Percentiles rank a stretch among this genome's conserved stretches.
Evolutionary conservation across 92 coral and sea anemone genomes (phyloP).

Genomic region (Palythoa grandiflora): DNA sequence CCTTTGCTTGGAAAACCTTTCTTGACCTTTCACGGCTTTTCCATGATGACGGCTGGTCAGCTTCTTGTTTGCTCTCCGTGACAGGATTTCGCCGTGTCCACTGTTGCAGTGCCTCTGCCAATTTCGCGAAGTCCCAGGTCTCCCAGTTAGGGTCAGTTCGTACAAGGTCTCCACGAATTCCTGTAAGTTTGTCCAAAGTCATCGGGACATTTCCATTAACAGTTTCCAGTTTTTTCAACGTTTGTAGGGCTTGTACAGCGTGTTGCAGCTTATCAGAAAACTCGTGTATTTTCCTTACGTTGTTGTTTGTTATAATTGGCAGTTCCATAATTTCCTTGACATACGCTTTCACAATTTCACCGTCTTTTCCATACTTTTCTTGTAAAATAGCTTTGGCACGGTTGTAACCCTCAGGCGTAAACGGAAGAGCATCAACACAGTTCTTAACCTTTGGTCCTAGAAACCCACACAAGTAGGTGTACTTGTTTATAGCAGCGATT

Average conservation of each 20-base stretch:
- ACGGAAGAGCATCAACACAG: conserved; percentile 36
- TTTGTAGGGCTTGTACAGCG: conserved; percentile 55
- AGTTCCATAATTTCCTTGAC: conserved; percentile 50
- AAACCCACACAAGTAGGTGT: conserved; percentile 38
- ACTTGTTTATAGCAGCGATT: conserved; percentile 42
- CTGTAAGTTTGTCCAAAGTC: conserved; percentile 60
- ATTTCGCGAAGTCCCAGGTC: conserved; percentile 55
- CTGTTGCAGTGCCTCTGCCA: conserved; percentile 53
- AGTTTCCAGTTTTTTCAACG: conserved; percentile 45
- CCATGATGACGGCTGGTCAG: conserved; percentile 1
- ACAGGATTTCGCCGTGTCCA: conserved; percentile 63
- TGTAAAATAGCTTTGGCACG: conserved; percentile 40
- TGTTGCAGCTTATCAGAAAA: conserved; percentile 43
- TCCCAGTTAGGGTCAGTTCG: conserved; percentile 56
- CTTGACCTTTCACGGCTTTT: neutral
- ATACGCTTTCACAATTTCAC: conserved; percentile 44
- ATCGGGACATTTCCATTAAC: conserved; percentile 58
- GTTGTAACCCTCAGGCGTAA: conserved; percentile 46
- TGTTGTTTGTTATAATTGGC: conserved; percentile 15
- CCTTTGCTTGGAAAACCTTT: neutral
- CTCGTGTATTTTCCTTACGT: conserved; percentile 44
- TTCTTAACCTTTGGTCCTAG: conserved; percentile 29
- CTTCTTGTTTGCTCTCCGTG: neutral
- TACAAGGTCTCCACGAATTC: conserved; percentile 62
- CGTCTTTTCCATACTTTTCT: conserved; percentile 47